Evolutionary conservation across 2,888 invertebrate species (phyloP).

Genomic region (Lepetodrilus schrolli): DNA sequence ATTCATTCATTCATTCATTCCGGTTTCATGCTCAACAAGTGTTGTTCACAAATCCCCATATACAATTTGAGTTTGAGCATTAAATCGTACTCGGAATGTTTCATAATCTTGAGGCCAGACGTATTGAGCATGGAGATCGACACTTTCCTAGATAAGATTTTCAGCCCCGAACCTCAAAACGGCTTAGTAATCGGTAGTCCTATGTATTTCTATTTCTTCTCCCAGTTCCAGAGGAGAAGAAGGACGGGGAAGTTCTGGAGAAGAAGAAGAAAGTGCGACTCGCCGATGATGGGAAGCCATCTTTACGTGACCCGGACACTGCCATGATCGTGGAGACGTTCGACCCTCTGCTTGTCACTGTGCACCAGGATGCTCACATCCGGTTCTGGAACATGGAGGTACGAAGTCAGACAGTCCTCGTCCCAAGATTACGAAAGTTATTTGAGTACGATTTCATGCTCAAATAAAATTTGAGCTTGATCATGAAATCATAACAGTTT

Average conservation of each 20-base stretch:
- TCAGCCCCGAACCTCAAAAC: background rate
- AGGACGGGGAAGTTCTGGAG: slow-evolving; percentile 36
- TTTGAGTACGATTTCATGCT: no score
- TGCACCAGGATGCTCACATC: slow-evolving; percentile 69
- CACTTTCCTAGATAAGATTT: background rate
- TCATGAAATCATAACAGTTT: no score
- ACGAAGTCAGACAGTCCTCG: no score
- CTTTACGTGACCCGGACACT: slow-evolving; percentile 46
- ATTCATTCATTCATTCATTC: no score
- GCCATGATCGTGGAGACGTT: slow-evolving; percentile 65
- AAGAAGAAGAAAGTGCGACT: slow-evolving; percentile 26
- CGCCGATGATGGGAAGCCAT: slow-evolving; percentile 33
- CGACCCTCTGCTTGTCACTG: slow-evolving; percentile 69
- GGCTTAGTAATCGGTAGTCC: background rate
- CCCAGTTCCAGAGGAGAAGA: background rate
- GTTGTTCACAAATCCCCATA: no score
- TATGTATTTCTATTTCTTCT: background rate
- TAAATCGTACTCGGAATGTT: no score
- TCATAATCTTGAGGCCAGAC: no score
- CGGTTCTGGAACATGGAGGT: slow-evolving; percentile 71
- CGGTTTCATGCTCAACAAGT: no score
- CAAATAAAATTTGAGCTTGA: no score
- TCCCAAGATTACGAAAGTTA: no score
- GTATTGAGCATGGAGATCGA: no score
- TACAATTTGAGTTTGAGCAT: background rate